A percentile compares a stretch with the other conserved stretches of the same genome.
These are phyloP conservation scores for Epinotia bilunana DNA, from an alignment of 2,888 invertebrate genomes.

Conservation along the genomic window DNA sequence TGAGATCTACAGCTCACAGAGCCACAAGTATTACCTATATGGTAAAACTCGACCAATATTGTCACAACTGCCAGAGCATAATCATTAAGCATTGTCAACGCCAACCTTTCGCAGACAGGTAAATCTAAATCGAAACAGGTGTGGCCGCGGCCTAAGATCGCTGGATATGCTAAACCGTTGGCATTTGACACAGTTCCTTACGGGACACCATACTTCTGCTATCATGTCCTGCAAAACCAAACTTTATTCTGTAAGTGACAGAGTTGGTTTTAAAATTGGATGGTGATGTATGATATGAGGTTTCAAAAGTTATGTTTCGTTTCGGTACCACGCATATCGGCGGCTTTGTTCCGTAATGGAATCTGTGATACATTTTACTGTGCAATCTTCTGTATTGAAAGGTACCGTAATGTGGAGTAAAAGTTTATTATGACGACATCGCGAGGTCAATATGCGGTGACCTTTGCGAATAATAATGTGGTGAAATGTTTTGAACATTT, in stretches of 20 bases:
- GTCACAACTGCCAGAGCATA: slow-evolving; percentile 16
- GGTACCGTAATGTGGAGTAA: slow-evolving; percentile 39
- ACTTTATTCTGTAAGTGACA: not conserved
- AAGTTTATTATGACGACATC: slow-evolving; percentile 31
- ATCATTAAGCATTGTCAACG: slow-evolving; percentile 33
- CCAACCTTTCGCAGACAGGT: slow-evolving; percentile 43
- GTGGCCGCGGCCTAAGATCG: slow-evolving; percentile 68
- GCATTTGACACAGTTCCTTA: slow-evolving; percentile 58
- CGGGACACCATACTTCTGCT: too few relatives aligned
- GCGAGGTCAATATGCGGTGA: slow-evolving; percentile 30
- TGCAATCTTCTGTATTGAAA: slow-evolving; percentile 46
- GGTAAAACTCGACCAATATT: slow-evolving; percentile 2
- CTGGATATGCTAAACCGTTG: slow-evolving; percentile 75
- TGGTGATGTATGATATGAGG: not conserved
- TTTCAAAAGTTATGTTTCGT: not conserved
- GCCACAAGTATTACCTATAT: not conserved
- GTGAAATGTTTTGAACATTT: not conserved
- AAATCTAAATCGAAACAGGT: slow-evolving; percentile 48
- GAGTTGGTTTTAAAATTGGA: not conserved
- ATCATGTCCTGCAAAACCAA: not conserved
- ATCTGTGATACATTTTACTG: slow-evolving; percentile 61
- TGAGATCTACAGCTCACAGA: too few relatives aligned
- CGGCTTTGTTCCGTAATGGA: slow-evolving; percentile 54
- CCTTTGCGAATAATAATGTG: not conserved
- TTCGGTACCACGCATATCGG: slow-evolving; percentile 57